Evolutionary conservation across 92 coral and sea anemone species (phyloP).

Genomic region (Phenganax marumi): DNA sequence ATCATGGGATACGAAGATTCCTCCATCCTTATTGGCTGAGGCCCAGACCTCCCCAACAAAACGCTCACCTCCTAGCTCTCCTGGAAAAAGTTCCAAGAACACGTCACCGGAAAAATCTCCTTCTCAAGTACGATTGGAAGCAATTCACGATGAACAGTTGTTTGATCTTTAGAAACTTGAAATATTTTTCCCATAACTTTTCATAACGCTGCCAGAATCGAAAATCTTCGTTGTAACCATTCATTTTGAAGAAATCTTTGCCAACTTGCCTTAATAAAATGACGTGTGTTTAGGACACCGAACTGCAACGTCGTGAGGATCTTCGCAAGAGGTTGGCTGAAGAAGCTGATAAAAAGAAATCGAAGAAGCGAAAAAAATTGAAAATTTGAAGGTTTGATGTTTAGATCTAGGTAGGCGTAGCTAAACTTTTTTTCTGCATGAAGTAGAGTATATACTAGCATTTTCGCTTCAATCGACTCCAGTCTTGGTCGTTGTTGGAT

Average conservation of each 20-base stretch:
- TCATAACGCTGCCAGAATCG: too few relatives aligned
- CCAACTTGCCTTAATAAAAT: neutral
- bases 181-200: too few relatives aligned
- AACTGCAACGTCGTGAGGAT: constrained; percentile 81
- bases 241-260: neutral
- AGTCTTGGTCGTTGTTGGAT: too few relatives aligned
- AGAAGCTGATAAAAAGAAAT: constrained; percentile 68
- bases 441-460: neutral
- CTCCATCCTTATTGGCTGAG: constrained; percentile 66
- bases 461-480: too few relatives aligned
- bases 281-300: constrained; percentile 64
- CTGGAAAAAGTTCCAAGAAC: constrained; percentile 34
- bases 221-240: neutral
- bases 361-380: constrained; percentile 66
- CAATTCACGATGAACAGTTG: neutral
- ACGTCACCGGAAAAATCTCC: constrained; percentile 65
- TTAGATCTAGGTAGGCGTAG: neutral
- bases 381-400: constrained; percentile 7
- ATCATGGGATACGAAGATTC: constrained; percentile 68
- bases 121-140: constrained; percentile 61
- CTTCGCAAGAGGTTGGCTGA: constrained; percentile 76
- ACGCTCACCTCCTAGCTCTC: constrained; percentile 53
- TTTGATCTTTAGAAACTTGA: neutral
- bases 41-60: constrained; percentile 66
- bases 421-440: neutral